Percentiles rank a stretch among this genome's conserved stretches.
phyloP scores from a whole-genome alignment of 2,888 invertebrate species.

The Pollenia angustigena region DNA sequence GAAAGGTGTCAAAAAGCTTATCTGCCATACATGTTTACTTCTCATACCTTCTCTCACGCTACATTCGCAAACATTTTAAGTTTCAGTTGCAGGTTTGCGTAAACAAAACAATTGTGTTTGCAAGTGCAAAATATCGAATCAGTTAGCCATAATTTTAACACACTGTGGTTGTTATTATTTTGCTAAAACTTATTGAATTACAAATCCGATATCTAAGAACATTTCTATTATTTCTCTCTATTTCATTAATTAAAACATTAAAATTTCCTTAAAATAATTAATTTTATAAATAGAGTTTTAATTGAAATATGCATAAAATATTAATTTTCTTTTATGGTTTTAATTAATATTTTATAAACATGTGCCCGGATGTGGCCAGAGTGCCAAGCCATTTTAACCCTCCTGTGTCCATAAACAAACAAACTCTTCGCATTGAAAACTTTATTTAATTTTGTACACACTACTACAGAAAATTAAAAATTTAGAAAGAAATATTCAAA shows the following conservation, averaged over 20 bases:
- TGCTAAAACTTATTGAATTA: too few relatives aligned
- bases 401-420: not conserved
- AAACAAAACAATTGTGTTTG: too few relatives aligned
- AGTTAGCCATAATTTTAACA: too few relatives aligned
- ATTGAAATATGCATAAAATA: not conserved
- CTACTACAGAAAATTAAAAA: not conserved
- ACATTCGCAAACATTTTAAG: too few relatives aligned
- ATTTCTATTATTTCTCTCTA: too few relatives aligned
- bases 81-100: too few relatives aligned
- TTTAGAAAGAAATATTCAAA: conserved; percentile 13
- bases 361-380: conserved; percentile 20
- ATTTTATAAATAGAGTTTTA: conserved; percentile 13
- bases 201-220: too few relatives aligned
- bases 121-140: too few relatives aligned
- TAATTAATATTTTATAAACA: conserved; percentile 40
- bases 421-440: not conserved
- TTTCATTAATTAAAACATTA: not conserved
- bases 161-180: too few relatives aligned
- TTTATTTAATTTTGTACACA: conserved; percentile 23
- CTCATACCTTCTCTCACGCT: too few relatives aligned
- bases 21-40: too few relatives aligned
- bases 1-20: too few relatives aligned
- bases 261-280: not conserved
- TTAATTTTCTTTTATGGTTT: conserved; percentile 15
- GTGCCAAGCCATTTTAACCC: not conserved